Base-by-base conservation (phyloP, 2,888 invertebrate genomes). In the Argyresthia goedartella region DNA sequence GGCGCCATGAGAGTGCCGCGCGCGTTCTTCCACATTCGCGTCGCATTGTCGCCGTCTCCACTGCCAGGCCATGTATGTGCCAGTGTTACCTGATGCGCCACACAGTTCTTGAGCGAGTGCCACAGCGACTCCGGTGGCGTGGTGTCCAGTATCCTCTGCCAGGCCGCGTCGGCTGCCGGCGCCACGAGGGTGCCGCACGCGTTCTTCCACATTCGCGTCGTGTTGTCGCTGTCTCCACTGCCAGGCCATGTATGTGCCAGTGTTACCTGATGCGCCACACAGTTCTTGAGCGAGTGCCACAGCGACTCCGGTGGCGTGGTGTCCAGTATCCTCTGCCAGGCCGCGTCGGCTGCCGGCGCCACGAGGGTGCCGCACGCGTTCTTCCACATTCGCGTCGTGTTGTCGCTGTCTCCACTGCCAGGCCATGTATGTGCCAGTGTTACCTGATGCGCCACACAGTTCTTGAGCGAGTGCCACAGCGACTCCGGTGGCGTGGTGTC, bases 361-460 rank as follows among this genome's bases (percentile, higher is more conserved):
- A 66, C 62, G 52, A 84, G 70, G 49, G 73, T 63, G 50, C 58
- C 62, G 66, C 82, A 82, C 1, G 84, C 84, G 39, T 57, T 61
- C 52, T 71, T 73, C 84, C 84, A 86, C 78, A 77, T 76, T 11
- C 78, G 73, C 52, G 67, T 69, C 6, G 51, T 36, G 11, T 34
- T 13, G n/a, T n/a, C n/a, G n/a, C n/a, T n/a, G n/a, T n/a, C n/a
- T n/a, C n/a, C n/a, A n/a, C n/a, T n/a, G n/a, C n/a, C n/a, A n/a
- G n/a, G n/a, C n/a, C n/a, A n/a, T n/a, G n/a, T n/a, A n/a, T n/a
- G n/a, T n/a, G n/a, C n/a, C n/a, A n/a, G n/a, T n/a, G n/a, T n/a
- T n/a, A 81, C 85, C 75, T 85, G 85, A 55, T 85, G 79, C 15
- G 79, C 75, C 10, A 82, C 76, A 51, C 85, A 85, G 66, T 85